Percentiles rank a stretch among this genome's conserved stretches.
Evolutionary conservation across 2,113 vertebrate species (phyloP).

Genomic region (Catharus fuscescens): DNA sequence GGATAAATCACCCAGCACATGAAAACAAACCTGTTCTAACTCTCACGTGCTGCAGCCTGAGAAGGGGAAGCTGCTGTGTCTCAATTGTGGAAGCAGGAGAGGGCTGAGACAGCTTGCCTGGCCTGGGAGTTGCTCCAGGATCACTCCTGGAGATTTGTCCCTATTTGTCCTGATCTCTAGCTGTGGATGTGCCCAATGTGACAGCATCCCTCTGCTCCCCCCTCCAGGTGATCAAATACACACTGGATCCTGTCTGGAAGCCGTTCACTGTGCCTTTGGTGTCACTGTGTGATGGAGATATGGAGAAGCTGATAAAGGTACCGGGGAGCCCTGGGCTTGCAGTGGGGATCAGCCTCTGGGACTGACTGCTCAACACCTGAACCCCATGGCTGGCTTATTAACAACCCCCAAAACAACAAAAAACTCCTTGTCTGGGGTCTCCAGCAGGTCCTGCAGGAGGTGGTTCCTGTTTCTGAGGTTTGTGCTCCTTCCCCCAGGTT

Average conservation of each 20-base stretch:
- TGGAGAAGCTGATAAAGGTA: constrained; percentile 93
- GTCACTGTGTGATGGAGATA: constrained; percentile 93
- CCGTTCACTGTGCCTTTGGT: constrained; percentile 92
- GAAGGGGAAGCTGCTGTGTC: background rate
- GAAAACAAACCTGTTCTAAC: background rate
- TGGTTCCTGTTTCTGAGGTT: background rate
- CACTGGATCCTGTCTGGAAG: constrained; percentile 94
- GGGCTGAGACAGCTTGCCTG: background rate
- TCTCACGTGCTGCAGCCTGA: background rate
- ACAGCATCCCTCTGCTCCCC: background rate
- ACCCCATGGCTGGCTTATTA: background rate
- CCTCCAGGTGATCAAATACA: constrained; percentile 94
- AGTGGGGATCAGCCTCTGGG: background rate
- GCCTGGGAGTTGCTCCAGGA: background rate
- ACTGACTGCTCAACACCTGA: background rate
- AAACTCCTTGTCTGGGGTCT: background rate
- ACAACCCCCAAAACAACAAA: background rate
- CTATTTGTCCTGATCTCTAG: rapidly evolving
- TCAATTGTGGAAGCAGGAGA: background rate
- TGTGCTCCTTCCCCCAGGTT: constrained; percentile 74
- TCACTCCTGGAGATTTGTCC: rapidly evolving
- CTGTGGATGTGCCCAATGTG: rapidly evolving
- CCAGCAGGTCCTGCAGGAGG: background rate
- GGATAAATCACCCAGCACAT: background rate
- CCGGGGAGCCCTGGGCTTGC: rapidly evolving